Base-by-base conservation (phyloP, 2,888 invertebrate species). In the Dilophus febrilis region DNA sequence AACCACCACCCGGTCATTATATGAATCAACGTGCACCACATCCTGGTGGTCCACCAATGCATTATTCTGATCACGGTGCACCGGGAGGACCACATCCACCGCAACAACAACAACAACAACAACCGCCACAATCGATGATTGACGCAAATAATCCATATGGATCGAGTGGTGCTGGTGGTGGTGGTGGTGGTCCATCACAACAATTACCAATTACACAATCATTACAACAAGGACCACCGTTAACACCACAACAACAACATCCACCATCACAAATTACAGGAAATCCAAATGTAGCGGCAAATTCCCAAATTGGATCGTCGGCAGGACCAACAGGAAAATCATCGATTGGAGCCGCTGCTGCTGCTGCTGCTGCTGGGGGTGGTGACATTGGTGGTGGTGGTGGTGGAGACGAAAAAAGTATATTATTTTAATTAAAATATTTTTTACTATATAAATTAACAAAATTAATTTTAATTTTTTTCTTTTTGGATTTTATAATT, bases 11-110 rank as follows among this genome's bases (percentile, higher is more conserved):
- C 19, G 46, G 46, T 22, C 57, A 55, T 34, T 59, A 58, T 40
- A 58, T 57, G 46, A 56, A 51, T 39, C 49, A 55, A 14, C 53
- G 57, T 27, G 58, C 57, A 17, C 49, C 49, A 3, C 48, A 46
- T 29, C 45, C 42, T 26, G 46, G 46, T 22, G 53, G 55, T 40
- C 47, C 50, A 12, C 46, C 50, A 14, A 44, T 48, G 19, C 49
- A 48, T 41, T 50, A 48, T 46, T 16, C 45, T 35, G 45, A 46
- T 30, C 44, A 51, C 47, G 35, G 46, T 45, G 38, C 48, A 8
- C 14, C 16, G 14, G n/a, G 14, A 17, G 33, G 33, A 11, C 17
- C 14, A 11, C 16, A 17, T 3, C 33, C 33, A 13, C 33, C 33
- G 33, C 14, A 22, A 22, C 22, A 22, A 22, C 22, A 22, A 7